These are phyloP conservation scores for Danionella cerebrum DNA, from an alignment of 2,113 vertebrate species.

Conservation along the genomic window DNA sequence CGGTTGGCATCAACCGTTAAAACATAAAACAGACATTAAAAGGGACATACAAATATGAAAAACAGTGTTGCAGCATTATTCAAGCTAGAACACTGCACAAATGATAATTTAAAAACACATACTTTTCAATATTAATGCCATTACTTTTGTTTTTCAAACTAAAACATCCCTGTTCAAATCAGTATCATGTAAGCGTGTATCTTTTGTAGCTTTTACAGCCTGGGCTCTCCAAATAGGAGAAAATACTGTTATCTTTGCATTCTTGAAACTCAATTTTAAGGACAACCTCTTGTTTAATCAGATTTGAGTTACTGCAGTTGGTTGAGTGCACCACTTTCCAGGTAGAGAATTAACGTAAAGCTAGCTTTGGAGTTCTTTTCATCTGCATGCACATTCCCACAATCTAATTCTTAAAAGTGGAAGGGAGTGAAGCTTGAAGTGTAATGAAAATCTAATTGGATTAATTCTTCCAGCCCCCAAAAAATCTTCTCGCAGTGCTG, in stretches of 20 bases:
- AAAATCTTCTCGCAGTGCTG: conserved; percentile 38
- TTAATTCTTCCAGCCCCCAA: conserved; percentile 50
- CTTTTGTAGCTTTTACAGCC: not conserved
- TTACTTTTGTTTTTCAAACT: not conserved
- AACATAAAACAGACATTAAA: too few relatives aligned
- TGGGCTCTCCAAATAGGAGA: not conserved
- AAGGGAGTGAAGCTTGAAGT: conserved; percentile 24
- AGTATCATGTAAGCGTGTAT: not conserved
- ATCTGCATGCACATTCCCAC: conserved; percentile 32
- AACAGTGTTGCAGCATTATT: too few relatives aligned
- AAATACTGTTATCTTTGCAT: not conserved
- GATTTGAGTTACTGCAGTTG: conserved; percentile 26
- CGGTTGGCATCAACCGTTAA: too few relatives aligned
- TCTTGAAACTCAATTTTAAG: conserved; percentile 5
- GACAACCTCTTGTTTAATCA: conserved; percentile 22
- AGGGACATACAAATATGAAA: too few relatives aligned
- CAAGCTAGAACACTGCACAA: too few relatives aligned
- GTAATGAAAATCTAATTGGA: conserved; percentile 56
- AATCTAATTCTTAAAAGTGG: conserved; percentile 4
- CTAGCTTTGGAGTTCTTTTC: conserved; percentile 25
- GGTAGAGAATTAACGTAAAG: conserved; percentile 1
- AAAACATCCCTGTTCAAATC: not conserved
- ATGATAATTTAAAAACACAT: too few relatives aligned
- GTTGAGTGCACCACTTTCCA: conserved; percentile 21
- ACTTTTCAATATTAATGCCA: too few relatives aligned